Conservation (phyloP, 2,797 vertebrate species). For the Aythya fuligula region DNA sequence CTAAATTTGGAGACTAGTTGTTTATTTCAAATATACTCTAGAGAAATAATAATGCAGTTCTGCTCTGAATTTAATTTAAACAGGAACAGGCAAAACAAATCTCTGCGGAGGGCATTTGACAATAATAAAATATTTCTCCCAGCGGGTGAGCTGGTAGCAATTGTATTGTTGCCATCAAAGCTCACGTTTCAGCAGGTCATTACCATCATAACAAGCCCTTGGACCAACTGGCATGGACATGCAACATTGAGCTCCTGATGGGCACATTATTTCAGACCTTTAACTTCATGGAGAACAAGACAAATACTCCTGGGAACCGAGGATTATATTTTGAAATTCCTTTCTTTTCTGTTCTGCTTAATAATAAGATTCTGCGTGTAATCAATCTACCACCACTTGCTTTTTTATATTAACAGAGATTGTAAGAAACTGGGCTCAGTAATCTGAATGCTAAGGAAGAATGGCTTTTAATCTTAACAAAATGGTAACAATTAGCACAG, state of each 20-base stretch:
- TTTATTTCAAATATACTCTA: conserved; percentile 83
- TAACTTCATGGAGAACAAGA: conserved; percentile 82
- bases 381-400: conserved; percentile 71
- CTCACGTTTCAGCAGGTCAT: conserved; percentile 84
- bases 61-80: conserved; percentile 85
- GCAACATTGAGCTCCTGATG: conserved; percentile 86
- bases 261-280: conserved; percentile 86
- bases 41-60: conserved; percentile 80
- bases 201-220: conserved; percentile 87
- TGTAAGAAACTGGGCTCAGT: conserved; percentile 20
- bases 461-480: neutral
- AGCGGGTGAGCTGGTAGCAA: conserved; percentile 84
- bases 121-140: conserved; percentile 88
- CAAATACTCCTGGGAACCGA: conserved; percentile 79
- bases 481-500: neutral
- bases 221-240: conserved; percentile 86
- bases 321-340: conserved; percentile 82
- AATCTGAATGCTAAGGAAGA: neutral
- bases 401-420: conserved; percentile 21
- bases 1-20: conserved; percentile 78
- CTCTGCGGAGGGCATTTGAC: conserved; percentile 82
- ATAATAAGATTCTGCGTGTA: conserved; percentile 72
- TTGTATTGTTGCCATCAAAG: conserved; percentile 82
- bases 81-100: conserved; percentile 84
- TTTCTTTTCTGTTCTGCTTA: conserved; percentile 77